These are phyloP conservation scores for Diaperis boleti DNA, from an alignment of 2,888 invertebrate genomes.

Conservation along the genomic window DNA sequence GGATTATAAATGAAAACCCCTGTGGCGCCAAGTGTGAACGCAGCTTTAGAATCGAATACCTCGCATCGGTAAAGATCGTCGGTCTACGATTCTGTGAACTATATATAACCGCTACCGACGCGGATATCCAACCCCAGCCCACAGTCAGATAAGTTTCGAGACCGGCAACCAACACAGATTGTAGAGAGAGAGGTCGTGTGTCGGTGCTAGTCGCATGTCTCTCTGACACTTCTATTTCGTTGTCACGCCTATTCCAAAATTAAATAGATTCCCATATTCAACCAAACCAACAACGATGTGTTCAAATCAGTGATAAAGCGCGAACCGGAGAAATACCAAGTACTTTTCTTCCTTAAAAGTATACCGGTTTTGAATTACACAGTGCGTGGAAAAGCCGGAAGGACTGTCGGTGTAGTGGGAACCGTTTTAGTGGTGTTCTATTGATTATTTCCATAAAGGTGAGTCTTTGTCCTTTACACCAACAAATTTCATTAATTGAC, in stretches of 20 bases:
- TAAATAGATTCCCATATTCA: constrained; percentile 1
- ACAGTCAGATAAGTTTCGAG: constrained; percentile 2
- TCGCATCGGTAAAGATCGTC: constrained; percentile 43
- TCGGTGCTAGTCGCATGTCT: constrained; percentile 17
- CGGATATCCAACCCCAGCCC: constrained; percentile 24
- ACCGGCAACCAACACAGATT: constrained; percentile 3
- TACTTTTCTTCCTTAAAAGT: constrained; percentile 6
- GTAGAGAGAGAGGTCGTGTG: constrained; percentile 18
- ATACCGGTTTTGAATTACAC: constrained; percentile 20
- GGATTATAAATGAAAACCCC: too few relatives aligned
- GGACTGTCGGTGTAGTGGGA: constrained; percentile 11
- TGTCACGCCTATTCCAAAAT: constrained; percentile 29
- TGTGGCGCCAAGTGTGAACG: constrained; percentile 3
- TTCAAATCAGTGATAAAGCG: constrained; percentile 37
- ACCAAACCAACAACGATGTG: constrained; percentile 31
- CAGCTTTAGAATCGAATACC: constrained; percentile 33
- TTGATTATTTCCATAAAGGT: constrained; percentile 23
- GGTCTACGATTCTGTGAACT: constrained; percentile 34
- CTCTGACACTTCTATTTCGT: constrained; percentile 17
- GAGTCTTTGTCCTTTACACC: constrained; percentile 19
- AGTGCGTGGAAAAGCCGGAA: constrained; percentile 6
- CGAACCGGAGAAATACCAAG: not conserved
- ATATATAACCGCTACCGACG: constrained; percentile 46
- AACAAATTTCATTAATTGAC: constrained; percentile 23
- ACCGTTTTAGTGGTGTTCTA: constrained; percentile 31